Evolutionary conservation across 2,797 vertebrate genomes (phyloP).

Genomic region (Siniperca scherzeri): DNA sequence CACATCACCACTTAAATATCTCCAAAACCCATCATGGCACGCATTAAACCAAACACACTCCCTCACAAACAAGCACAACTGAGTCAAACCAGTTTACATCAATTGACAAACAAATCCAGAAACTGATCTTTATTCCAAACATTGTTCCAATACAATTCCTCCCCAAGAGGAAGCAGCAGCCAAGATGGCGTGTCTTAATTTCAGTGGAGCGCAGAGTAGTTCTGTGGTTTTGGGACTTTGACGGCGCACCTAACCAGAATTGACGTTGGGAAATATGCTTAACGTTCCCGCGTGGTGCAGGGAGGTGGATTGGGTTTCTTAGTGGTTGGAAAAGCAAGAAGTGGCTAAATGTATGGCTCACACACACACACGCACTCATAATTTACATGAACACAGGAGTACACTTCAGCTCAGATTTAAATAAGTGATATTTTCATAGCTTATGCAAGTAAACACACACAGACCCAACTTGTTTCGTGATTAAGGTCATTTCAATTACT

Average conservation of each 20-base stretch:
- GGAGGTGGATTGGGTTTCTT: slow-evolving; percentile 58
- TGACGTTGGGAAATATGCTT: slow-evolving; percentile 63
- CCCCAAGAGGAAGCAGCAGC: slow-evolving; percentile 13
- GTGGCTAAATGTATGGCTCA: slow-evolving; percentile 1
- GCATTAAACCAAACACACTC: not conserved
- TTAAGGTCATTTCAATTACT: slow-evolving; percentile 76
- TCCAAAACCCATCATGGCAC: not conserved
- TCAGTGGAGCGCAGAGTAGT: slow-evolving; percentile 32
- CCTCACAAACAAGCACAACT: slow-evolving; percentile 4
- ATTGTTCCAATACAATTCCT: slow-evolving; percentile 13
- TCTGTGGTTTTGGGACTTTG: slow-evolving; percentile 49
- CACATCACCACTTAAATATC: not conserved
- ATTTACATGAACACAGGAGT: not conserved
- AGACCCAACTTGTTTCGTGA: slow-evolving; percentile 53
- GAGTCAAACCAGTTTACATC: slow-evolving; percentile 11
- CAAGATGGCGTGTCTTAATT: slow-evolving; percentile 43
- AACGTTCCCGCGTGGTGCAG: slow-evolving; percentile 36
- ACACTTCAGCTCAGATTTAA: not conserved
- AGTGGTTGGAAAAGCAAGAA: slow-evolving; percentile 30
- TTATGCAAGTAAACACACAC: not conserved
- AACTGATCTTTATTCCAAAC: slow-evolving; percentile 39
- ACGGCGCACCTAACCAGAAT: slow-evolving; percentile 59
- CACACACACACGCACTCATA: not conserved
- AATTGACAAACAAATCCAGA: slow-evolving; percentile 21
- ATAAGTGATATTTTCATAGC: not conserved